Evolutionary conservation across 2,888 invertebrate genomes (phyloP), one percentile per base, ranked within the genome.

Genomic region (Diplolepis rosae): DNA sequence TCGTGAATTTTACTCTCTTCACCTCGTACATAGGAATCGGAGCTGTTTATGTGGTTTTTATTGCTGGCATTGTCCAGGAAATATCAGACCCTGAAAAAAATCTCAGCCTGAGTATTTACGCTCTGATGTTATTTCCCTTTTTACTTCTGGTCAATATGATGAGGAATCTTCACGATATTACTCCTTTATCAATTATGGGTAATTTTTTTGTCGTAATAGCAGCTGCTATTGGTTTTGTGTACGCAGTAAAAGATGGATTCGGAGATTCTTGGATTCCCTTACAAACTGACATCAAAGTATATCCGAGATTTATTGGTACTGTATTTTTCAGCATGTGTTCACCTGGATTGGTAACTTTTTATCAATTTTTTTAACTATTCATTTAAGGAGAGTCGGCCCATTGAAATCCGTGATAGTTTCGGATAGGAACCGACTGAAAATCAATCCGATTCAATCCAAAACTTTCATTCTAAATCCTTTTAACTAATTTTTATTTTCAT

Each of bases 251-350:
- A 66, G 82, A 81, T 13, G 79, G 80, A 0, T 51, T 77, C 2
- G 74, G 77, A 6, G 77, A 79, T 1, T 52, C 70, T 1, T 83
- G 81, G 82, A 68, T 67, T 0, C 50, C 54, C n/a, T n/a, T 84
- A 4, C 73, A 69, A 4, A 68, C 73, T 1, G 68, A 80, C n/a
- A 6, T 80, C 0, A 18, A 54, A 1, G 18, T 69, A 2, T 84
- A 84, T 68, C 81, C 84, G 0, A 82, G 79, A 67, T 84, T 84
- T 56, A 66, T 84, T 5, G 84, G 82, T 0, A 74, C 77, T 4
- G 79, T 79, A 4, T 82, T 83, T 50, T 84, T 83, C 74, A 77
- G 83, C 48, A 74, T 84, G 72, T 76, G 76, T 32, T 84, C 84
- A 0, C 83, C 84, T 0, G 83, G 81, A 65, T 65, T 84, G 74